Percentiles rank a stretch among this genome's conserved stretches.
These are phyloP conservation scores for Siphlonurus alternatus DNA, from an alignment of 2,888 invertebrate genomes.

Conservation along the genomic window DNA sequence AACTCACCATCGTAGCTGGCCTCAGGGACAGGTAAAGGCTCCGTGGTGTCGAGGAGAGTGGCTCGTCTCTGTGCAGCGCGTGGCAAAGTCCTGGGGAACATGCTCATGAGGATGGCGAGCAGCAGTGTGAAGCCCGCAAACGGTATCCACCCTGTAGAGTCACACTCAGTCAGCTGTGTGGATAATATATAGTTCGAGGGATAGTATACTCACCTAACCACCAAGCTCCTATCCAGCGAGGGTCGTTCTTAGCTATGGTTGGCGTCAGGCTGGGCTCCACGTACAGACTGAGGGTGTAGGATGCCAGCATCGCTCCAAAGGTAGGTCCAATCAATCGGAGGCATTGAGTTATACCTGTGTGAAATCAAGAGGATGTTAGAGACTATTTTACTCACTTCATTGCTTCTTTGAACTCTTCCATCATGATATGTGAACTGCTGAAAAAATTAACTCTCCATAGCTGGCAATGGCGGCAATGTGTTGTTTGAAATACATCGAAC, in stretches of 20 bases:
- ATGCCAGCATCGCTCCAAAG: conserved; percentile 22
- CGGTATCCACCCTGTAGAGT: conserved; percentile 19
- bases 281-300: conserved; percentile 20
- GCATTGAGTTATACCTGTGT: conserved; percentile 18
- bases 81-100: conserved; percentile 27
- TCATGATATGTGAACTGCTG: not conserved
- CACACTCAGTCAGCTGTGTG: no score
- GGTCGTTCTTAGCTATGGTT: conserved; percentile 25
- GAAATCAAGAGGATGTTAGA: not conserved
- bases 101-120: conserved; percentile 22
- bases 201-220: conserved; percentile 26
- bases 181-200: no score
- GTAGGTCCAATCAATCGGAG: conserved; percentile 22
- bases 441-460: no score
- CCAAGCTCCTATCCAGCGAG: conserved; percentile 37
- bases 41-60: no score
- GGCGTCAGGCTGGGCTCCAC: conserved; percentile 20
- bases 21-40: no score
- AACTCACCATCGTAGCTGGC: no score
- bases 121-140: conserved; percentile 19
- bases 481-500: no score
- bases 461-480: no score
- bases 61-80: conserved; percentile 6
- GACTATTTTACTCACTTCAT: not conserved
- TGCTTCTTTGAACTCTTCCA: not conserved